phyloP scores from a whole-genome alignment of 2,113 vertebrate species.

The Callospermophilus lateralis region DNA sequence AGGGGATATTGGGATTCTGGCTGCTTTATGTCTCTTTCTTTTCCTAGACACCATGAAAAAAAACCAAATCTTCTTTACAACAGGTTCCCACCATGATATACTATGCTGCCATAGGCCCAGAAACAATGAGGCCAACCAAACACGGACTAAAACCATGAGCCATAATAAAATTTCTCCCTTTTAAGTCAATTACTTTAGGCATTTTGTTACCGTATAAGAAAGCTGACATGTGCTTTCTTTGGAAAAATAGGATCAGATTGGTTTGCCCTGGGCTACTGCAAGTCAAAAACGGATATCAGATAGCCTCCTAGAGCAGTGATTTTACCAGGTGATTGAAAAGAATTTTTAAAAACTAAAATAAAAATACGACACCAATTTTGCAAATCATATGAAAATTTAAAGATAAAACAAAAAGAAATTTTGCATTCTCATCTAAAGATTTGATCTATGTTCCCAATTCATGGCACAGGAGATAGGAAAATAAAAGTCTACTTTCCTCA shows the following conservation, averaged over 20 bases:
- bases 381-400: not conserved
- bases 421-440: not conserved
- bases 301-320: not conserved
- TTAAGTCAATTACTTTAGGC: not conserved
- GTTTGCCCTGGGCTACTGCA: not conserved
- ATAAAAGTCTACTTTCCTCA: not conserved
- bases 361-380: not conserved
- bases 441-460: not conserved
- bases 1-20: not conserved
- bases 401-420: constrained; percentile 7
- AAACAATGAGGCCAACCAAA: not conserved
- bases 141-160: not conserved
- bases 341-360: not conserved
- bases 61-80: not conserved
- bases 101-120: not conserved
- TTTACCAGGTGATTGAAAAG: not conserved
- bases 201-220: not conserved
- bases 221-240: not conserved
- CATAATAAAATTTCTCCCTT: not conserved
- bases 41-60: not conserved
- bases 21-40: not conserved
- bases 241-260: not conserved
- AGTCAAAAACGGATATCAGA: not conserved
- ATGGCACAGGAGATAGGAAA: not conserved
- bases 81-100: not conserved